A percentile compares a stretch with the other conserved stretches of the same genome.
phyloP scores from a whole-genome alignment of 2,797 vertebrate species.

The Setipinna tenuifilis region DNA sequence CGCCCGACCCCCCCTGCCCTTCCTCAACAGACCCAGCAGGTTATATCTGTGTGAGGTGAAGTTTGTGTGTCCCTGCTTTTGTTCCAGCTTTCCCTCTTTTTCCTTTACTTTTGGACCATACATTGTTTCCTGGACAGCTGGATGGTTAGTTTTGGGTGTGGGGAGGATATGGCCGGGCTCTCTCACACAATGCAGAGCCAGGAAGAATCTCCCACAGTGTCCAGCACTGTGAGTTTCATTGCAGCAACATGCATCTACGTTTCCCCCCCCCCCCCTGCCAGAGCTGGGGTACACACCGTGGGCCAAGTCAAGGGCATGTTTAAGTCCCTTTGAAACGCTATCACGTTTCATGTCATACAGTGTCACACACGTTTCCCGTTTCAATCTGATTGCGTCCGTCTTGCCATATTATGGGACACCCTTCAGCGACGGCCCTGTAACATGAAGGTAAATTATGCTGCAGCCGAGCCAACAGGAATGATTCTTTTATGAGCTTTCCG shows the following conservation, averaged over 20 bases:
- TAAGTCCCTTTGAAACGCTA: neutral
- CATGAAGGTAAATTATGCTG: neutral
- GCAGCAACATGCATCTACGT: neutral
- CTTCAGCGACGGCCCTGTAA: neutral
- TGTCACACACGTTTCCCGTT: neutral
- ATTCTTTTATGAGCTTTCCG: neutral
- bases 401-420: neutral
- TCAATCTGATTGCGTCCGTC: neutral
- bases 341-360: neutral
- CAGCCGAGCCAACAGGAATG: neutral
- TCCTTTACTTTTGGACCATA: neutral
- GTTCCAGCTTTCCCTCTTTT: neutral
- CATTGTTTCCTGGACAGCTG: slow-evolving; percentile 25
- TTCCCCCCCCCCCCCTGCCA: neutral
- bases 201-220: slow-evolving; percentile 1
- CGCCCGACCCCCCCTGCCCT: neutral
- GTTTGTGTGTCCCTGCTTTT: neutral
- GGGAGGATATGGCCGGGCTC: slow-evolving; percentile 1
- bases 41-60: neutral
- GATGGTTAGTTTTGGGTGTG: neutral
- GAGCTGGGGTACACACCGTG: neutral
- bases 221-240: neutral
- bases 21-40: neutral
- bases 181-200: neutral
- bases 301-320: neutral